These are phyloP conservation scores for Labroides dimidiatus DNA, from an alignment of 2,797 vertebrate genomes.

Conservation along the genomic window DNA sequence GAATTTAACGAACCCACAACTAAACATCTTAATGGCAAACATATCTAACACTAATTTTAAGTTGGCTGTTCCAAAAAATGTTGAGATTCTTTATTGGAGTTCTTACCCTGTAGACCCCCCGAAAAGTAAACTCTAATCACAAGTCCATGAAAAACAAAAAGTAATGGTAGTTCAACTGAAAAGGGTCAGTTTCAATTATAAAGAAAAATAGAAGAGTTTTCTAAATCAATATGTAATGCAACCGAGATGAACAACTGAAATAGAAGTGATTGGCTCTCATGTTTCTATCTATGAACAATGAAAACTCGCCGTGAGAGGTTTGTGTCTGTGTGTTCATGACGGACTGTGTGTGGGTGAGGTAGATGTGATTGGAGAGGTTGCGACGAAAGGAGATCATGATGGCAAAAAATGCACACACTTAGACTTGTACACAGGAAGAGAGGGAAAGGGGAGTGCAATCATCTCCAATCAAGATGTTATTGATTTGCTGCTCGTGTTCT, in stretches of 20 bases:
- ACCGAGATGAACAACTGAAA: not conserved
- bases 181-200: not conserved
- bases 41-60: too few relatives aligned
- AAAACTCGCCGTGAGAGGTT: not conserved
- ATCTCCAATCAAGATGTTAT: slow-evolving; percentile 79
- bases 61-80: not conserved
- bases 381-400: slow-evolving; percentile 48
- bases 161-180: not conserved
- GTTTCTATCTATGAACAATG: not conserved
- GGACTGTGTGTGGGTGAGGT: not conserved
- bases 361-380: slow-evolving; percentile 47
- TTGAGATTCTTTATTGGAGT: not conserved
- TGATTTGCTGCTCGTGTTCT: slow-evolving; percentile 70
- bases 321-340: not conserved
- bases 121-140: not conserved
- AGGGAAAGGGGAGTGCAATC: slow-evolving; percentile 70
- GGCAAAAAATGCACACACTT: slow-evolving; percentile 51
- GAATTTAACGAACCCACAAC: too few relatives aligned
- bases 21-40: too few relatives aligned
- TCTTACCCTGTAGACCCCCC: too few relatives aligned
- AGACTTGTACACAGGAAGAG: slow-evolving; percentile 57
- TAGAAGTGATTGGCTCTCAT: not conserved
- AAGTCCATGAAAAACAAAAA: not conserved
- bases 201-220: not conserved
- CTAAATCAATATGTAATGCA: not conserved